A percentile compares a stretch with the other conserved stretches of the same genome.
Evolutionary conservation across 2,797 vertebrate genomes (phyloP).

Genomic region (Squalus acanthias): DNA sequence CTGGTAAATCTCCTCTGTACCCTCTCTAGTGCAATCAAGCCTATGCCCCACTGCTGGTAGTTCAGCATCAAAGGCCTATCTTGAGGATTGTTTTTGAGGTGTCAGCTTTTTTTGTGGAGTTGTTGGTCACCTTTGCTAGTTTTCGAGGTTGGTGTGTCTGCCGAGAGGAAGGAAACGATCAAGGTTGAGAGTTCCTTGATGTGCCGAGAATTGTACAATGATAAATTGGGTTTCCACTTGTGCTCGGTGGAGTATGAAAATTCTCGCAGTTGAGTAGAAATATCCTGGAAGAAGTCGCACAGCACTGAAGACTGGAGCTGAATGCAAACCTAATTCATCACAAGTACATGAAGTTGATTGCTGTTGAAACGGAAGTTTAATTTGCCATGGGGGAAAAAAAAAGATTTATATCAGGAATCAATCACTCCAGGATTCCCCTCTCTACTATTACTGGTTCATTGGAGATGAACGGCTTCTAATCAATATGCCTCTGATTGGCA

Average conservation of each 20-base stretch:
- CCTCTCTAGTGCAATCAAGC: neutral
- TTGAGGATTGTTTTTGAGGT: neutral
- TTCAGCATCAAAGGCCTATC: neutral
- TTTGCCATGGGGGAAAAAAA: neutral
- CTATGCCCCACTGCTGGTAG: too few relatives aligned
- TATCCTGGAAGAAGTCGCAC: slow-evolving; percentile 1
- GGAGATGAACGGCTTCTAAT: neutral
- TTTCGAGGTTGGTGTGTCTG: neutral
- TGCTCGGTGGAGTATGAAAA: neutral
- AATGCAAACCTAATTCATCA: slow-evolving; percentile 5
- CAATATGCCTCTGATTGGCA: neutral
- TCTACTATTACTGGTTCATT: neutral
- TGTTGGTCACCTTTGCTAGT: neutral
- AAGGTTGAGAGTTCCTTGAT: slow-evolving; percentile 20
- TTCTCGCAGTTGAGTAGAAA: neutral
- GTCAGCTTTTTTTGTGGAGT: neutral
- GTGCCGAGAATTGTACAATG: slow-evolving; percentile 12
- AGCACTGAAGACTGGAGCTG: neutral
- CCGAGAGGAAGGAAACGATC: neutral
- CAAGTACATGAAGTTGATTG: neutral
- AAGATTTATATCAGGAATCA: neutral
- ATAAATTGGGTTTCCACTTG: slow-evolving; percentile 19
- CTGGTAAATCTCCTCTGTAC: too few relatives aligned
- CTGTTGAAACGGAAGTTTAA: neutral
- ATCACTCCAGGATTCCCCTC: neutral